These are phyloP conservation scores for Anguilla rostrata DNA, from an alignment of 2,113 vertebrate genomes.

Conservation along the genomic window DNA sequence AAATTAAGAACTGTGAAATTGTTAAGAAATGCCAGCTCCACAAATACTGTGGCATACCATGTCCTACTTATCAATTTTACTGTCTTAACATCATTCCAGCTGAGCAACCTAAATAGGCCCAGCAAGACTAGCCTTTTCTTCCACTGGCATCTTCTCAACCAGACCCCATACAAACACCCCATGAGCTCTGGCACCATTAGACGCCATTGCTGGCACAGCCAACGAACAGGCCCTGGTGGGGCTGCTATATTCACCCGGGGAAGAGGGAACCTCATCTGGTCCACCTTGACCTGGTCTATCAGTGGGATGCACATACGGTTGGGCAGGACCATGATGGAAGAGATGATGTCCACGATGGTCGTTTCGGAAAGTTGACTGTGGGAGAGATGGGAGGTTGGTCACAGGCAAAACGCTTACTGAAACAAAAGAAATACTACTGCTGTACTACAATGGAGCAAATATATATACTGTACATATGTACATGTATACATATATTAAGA, in stretches of 20 bases:
- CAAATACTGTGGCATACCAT: background rate
- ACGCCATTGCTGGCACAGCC: background rate
- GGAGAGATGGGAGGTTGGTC: background rate
- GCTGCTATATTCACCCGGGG: constrained; percentile 76
- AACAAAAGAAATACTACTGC: too few relatives aligned
- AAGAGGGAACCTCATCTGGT: constrained; percentile 85
- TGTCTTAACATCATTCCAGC: background rate
- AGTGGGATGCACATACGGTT: constrained; percentile 92
- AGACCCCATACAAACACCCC: background rate
- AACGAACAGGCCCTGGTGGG: background rate
- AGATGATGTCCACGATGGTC: constrained; percentile 83
- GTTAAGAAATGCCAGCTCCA: background rate
- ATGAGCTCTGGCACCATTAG: background rate
- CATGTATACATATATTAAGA: too few relatives aligned
- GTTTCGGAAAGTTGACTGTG: constrained; percentile 82
- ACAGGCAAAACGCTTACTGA: background rate
- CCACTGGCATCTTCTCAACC: background rate
- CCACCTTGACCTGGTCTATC: constrained; percentile 85
- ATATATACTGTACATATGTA: too few relatives aligned
- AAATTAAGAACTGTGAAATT: too few relatives aligned
- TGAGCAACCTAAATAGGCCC: too few relatives aligned
- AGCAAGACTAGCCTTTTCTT: background rate
- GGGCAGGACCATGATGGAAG: constrained; percentile 86
- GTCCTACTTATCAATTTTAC: background rate
- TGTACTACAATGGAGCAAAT: too few relatives aligned